Conservation (phyloP, 2,113 vertebrate species). For the Zootoca vivipara region DNA sequence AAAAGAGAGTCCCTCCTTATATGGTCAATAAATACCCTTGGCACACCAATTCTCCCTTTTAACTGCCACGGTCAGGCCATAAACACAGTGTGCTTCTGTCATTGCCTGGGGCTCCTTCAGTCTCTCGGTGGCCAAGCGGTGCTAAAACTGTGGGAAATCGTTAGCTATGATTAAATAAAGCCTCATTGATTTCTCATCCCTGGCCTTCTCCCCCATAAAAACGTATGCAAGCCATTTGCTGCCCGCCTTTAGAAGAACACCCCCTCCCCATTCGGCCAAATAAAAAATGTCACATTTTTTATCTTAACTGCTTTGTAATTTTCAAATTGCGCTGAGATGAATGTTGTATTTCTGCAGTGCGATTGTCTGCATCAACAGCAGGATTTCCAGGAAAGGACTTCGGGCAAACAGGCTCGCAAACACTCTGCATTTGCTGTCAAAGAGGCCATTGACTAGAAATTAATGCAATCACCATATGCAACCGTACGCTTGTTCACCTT, state of each 20-base stretch:
- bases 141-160: conserved; percentile 53
- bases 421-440: conserved; percentile 39
- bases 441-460: conserved; percentile 49
- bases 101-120: conserved; percentile 23
- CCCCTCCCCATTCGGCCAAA: conserved; percentile 50
- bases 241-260: conserved; percentile 5
- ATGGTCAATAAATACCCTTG: neutral
- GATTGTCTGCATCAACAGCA: conserved; percentile 46
- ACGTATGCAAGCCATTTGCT: conserved; percentile 17
- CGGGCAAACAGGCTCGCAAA: conserved; percentile 26
- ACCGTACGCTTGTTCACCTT: neutral
- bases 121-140: conserved; percentile 48
- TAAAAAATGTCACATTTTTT: conserved; percentile 18
- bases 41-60: conserved; percentile 20
- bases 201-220: conserved; percentile 45
- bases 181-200: conserved; percentile 61
- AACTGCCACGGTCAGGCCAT: neutral
- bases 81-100: conserved; percentile 45
- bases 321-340: conserved; percentile 50
- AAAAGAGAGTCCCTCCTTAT: neutral
- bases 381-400: conserved; percentile 42
- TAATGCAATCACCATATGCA: conserved; percentile 49
- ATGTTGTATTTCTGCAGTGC: conserved; percentile 45
- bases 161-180: conserved; percentile 57
- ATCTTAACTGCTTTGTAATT: conserved; percentile 56